Percentiles rank a stretch among this genome's conserved stretches.
Evolutionary conservation across 2,797 vertebrate species (phyloP).

Genomic region (Chromis chromis): DNA sequence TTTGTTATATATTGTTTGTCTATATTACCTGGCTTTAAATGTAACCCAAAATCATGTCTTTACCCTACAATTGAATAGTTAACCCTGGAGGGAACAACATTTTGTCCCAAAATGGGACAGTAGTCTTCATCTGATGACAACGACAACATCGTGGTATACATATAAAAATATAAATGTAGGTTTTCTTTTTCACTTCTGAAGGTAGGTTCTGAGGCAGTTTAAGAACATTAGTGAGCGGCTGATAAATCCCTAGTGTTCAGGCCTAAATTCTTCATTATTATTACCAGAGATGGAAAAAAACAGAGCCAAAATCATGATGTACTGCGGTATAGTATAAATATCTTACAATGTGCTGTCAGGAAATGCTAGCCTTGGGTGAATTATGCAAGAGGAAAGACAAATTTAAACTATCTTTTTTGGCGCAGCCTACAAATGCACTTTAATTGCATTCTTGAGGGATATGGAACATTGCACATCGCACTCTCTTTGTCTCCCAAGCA

Average conservation of each 20-base stretch:
- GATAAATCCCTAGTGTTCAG: background rate
- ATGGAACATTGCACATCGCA: conserved; percentile 54
- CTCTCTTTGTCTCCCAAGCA: conserved; percentile 63
- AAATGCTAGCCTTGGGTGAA: conserved; percentile 9
- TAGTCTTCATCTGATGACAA: background rate
- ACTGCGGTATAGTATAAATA: conserved; percentile 10
- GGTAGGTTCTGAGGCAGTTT: background rate
- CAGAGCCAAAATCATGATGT: background rate
- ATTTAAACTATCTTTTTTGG: conserved; percentile 35
- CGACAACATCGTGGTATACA: background rate
- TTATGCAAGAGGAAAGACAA: conserved; percentile 51
- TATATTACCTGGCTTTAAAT: background rate
- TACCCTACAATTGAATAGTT: background rate
- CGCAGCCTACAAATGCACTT: conserved; percentile 20
- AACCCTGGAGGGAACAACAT: background rate
- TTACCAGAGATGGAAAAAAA: conserved; percentile 11
- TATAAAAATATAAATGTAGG: conserved; percentile 9
- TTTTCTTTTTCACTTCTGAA: background rate
- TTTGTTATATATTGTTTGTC: background rate
- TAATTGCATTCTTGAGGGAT: conserved; percentile 61
- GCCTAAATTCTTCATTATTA: conserved; percentile 3
- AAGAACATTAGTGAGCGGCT: background rate
- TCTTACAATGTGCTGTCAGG: conserved; percentile 14
- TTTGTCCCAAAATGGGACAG: background rate
- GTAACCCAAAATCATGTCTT: conserved; percentile 2